Conservation (phyloP, 1,140 invertebrate genomes). For the Heliconius himera region DNA sequence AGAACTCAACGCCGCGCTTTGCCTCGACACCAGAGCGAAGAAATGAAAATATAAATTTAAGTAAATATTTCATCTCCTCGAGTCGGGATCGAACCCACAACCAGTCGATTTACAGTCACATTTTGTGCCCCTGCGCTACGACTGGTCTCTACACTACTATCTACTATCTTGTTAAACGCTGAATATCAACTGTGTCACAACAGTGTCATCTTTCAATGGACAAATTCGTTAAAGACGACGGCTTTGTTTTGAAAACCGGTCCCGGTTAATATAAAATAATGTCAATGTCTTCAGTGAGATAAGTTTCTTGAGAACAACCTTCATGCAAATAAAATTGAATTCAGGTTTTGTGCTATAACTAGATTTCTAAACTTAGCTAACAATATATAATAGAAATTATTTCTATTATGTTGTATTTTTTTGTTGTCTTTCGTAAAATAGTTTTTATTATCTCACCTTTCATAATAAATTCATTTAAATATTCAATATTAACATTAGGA, state of each 20-base stretch:
- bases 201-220: neutral
- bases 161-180: too few relatives aligned
- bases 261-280: neutral
- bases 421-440: neutral
- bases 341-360: slow-evolving; percentile 3
- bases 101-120: too few relatives aligned
- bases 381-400: neutral
- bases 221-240: neutral
- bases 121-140: too few relatives aligned
- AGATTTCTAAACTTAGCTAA: slow-evolving; percentile 5
- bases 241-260: neutral
- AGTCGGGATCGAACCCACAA: too few relatives aligned
- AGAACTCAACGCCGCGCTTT: too few relatives aligned
- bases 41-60: too few relatives aligned
- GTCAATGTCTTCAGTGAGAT: neutral
- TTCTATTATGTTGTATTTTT: neutral
- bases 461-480: neutral
- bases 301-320: slow-evolving; percentile 4
- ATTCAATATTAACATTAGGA: neutral
- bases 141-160: too few relatives aligned
- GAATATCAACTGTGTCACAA: neutral
- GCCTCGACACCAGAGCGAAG: too few relatives aligned
- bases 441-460: neutral
- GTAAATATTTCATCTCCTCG: too few relatives aligned
- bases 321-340: slow-evolving; percentile 1